These are phyloP conservation scores for Agrypnia vestita DNA, from an alignment of 1,140 invertebrate species.

Conservation along the genomic window DNA sequence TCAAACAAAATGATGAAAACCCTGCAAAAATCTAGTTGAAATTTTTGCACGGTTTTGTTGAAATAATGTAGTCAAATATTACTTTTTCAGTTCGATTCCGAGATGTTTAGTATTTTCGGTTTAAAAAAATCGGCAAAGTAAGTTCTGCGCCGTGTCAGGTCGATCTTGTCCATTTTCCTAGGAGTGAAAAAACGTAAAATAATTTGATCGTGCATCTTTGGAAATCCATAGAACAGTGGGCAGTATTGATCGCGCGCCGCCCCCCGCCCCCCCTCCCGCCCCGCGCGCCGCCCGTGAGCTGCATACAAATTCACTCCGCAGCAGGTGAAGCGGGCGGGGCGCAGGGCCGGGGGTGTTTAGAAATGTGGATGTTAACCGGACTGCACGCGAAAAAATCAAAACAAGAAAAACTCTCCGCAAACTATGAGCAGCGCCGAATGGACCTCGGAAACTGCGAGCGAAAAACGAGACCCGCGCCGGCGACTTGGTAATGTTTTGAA, in stretches of 20 bases:
- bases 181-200: conserved; percentile 32
- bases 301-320: conserved; percentile 57
- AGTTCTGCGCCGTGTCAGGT: too few relatives aligned
- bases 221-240: conserved; percentile 56
- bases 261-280: conserved; percentile 20
- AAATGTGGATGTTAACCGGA: conserved; percentile 44
- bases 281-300: conserved; percentile 48
- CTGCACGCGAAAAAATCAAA: conserved; percentile 28
- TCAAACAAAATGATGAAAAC: too few relatives aligned
- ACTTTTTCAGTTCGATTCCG: too few relatives aligned
- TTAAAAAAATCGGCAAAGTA: too few relatives aligned
- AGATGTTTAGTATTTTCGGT: too few relatives aligned
- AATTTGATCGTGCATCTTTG: conserved; percentile 59
- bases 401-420: neutral
- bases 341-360: neutral
- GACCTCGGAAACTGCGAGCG: neutral
- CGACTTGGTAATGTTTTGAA: neutral
- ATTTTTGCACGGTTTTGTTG: too few relatives aligned
- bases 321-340: conserved; percentile 3
- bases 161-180: neutral
- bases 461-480: neutral
- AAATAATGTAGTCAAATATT: too few relatives aligned
- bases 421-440: neutral
- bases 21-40: too few relatives aligned
- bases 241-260: conserved; percentile 57